Conservation (phyloP, 2,797 vertebrate genomes). For the Danio albolineatus region DNA sequence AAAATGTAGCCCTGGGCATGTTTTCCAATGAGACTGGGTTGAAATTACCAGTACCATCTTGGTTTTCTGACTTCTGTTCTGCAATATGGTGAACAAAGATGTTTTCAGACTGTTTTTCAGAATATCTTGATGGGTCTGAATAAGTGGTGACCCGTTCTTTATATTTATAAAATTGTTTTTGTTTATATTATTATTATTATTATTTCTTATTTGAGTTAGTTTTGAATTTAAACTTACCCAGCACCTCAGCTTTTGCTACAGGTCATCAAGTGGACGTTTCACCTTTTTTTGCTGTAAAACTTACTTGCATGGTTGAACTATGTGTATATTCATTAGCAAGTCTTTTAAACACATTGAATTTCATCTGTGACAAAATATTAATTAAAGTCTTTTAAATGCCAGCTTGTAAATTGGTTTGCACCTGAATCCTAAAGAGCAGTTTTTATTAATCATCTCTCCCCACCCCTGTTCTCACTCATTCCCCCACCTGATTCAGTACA, state of each 20-base stretch:
- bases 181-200: neutral
- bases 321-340: slow-evolving; percentile 87
- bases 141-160: too few species aligned
- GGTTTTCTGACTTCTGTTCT: too few species aligned
- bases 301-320: slow-evolving; percentile 71
- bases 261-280: slow-evolving; percentile 53
- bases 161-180: too few species aligned
- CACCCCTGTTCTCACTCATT: slow-evolving; percentile 74
- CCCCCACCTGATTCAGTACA: slow-evolving; percentile 85
- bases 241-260: neutral
- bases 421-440: slow-evolving; percentile 89
- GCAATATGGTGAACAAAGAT: too few species aligned
- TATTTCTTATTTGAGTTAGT: neutral
- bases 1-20: too few species aligned
- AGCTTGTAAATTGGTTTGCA: slow-evolving; percentile 98
- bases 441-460: slow-evolving; percentile 76
- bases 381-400: slow-evolving; percentile 95
- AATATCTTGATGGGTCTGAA: too few species aligned
- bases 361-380: slow-evolving; percentile 90
- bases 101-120: too few species aligned
- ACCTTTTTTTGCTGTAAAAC: slow-evolving; percentile 77
- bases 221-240: neutral
- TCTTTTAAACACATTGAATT: slow-evolving; percentile 91
- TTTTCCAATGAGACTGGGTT: too few species aligned
- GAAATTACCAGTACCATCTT: too few species aligned